A percentile compares a stretch with the other conserved stretches of the same genome.
These are phyloP conservation scores for Drosophila aldrichi DNA, from an alignment of 2,888 invertebrate genomes.

Conservation along the genomic window DNA sequence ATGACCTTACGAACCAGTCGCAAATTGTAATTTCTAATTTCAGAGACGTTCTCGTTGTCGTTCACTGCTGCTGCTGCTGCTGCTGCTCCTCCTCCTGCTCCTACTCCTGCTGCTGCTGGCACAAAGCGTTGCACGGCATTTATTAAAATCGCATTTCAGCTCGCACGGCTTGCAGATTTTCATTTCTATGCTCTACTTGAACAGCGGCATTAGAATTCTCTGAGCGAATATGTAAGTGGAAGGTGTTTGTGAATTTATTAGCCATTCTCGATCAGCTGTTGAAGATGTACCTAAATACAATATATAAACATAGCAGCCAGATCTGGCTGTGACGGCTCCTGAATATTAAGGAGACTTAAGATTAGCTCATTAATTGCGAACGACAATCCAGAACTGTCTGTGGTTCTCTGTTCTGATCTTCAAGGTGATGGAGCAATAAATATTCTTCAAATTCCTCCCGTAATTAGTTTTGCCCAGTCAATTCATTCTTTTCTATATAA, in stretches of 20 bases:
- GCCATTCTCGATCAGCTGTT: not conserved
- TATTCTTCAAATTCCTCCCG: too few relatives aligned
- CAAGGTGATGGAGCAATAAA: too few relatives aligned
- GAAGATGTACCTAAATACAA: not conserved
- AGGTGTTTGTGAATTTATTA: not conserved
- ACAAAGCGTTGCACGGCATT: slow-evolving; percentile 45
- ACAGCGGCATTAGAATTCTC: not conserved
- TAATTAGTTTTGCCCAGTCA: too few relatives aligned
- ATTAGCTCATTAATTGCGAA: too few relatives aligned
- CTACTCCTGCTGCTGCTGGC: slow-evolving; percentile 12
- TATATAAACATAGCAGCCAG: too few relatives aligned
- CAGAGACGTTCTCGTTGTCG: slow-evolving; percentile 41
- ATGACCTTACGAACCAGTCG: slow-evolving; percentile 55
- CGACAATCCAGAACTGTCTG: too few relatives aligned
- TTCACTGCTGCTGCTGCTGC: not conserved
- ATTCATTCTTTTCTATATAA: too few relatives aligned
- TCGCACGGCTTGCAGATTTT: slow-evolving; percentile 35
- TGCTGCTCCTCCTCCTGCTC: not conserved
- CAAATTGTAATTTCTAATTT: slow-evolving; percentile 71
- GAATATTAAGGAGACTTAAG: too few relatives aligned
- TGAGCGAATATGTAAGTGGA: not conserved
- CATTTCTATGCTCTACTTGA: slow-evolving; percentile 3
- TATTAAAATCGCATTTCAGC: slow-evolving; percentile 72
- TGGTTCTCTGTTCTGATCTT: too few relatives aligned
- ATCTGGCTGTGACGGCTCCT: too few relatives aligned